Evolutionary conservation across 2,888 invertebrate species (phyloP).

Genomic region (Pseudococcus jackbeardsleyi): DNA sequence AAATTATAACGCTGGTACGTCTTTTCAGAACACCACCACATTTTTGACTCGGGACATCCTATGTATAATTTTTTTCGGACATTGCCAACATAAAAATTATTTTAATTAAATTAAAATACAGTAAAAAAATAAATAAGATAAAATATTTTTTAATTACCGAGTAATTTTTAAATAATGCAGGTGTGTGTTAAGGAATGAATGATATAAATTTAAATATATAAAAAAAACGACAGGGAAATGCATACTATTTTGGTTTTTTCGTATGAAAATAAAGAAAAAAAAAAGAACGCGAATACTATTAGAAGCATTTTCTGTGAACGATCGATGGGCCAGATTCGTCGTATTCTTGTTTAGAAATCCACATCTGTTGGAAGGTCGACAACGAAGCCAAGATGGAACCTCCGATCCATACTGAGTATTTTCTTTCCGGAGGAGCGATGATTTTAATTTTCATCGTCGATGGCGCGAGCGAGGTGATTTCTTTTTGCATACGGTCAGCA

Average conservation of each 20-base stretch:
- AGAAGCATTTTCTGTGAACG: slow-evolving; percentile 98
- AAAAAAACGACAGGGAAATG: slow-evolving; percentile 40
- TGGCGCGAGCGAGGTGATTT: slow-evolving; percentile 87
- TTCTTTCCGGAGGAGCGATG: slow-evolving; percentile 95
- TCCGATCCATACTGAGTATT: slow-evolving; percentile 98
- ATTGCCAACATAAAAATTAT: slow-evolving; percentile 26
- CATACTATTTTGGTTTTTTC: slow-evolving; percentile 52
- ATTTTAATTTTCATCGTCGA: slow-evolving; percentile 78
- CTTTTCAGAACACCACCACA: neutral
- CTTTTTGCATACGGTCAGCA: slow-evolving; percentile 97
- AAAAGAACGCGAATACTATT: slow-evolving; percentile 69
- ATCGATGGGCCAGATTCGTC: slow-evolving; percentile 96
- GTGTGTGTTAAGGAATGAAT: slow-evolving; percentile 52
- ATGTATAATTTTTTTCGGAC: neutral
- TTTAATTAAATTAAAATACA: slow-evolving; percentile 37
- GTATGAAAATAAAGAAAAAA: neutral
- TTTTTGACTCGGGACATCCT: neutral
- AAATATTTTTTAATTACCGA: slow-evolving; percentile 55
- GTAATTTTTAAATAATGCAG: slow-evolving; percentile 54
- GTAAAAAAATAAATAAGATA: slow-evolving; percentile 55
- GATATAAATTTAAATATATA: slow-evolving; percentile 14
- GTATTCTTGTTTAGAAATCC: slow-evolving; percentile 98
- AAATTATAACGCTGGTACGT: slow-evolving; percentile 10
- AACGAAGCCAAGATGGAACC: slow-evolving; percentile 95
- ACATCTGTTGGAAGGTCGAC: slow-evolving; percentile 92